Evolutionary conservation across 2,888 invertebrate species (phyloP).

Genomic region (Sussaba pulchella): DNA sequence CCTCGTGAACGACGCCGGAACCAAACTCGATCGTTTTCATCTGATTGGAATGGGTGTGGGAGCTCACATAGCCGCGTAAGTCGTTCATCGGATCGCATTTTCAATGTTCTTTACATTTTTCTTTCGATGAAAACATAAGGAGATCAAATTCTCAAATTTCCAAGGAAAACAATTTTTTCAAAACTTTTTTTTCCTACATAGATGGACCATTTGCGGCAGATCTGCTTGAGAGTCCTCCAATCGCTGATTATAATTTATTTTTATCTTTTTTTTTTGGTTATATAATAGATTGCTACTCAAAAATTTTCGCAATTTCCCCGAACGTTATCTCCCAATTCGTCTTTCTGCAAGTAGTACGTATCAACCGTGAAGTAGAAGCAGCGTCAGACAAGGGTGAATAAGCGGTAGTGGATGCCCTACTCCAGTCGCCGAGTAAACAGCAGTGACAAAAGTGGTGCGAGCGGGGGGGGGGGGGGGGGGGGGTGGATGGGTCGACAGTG

Average conservation of each 20-base stretch:
- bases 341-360: slow-evolving; percentile 40
- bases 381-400: slow-evolving; percentile 26
- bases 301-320: not conserved
- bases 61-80: slow-evolving; percentile 85
- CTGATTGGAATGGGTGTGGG: slow-evolving; percentile 86
- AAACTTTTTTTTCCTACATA: too few relatives aligned
- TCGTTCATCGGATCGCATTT: not conserved
- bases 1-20: slow-evolving; percentile 74
- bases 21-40: slow-evolving; percentile 81
- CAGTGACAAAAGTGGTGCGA: too few relatives aligned
- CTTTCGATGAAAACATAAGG: too few relatives aligned
- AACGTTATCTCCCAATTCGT: slow-evolving; percentile 44
- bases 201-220: too few relatives aligned
- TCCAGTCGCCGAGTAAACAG: slow-evolving; percentile 11
- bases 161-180: too few relatives aligned
- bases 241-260: not conserved
- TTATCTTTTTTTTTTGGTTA: not conserved
- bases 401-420: slow-evolving; percentile 52
- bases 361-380: slow-evolving; percentile 1
- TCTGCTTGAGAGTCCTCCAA: too few relatives aligned
- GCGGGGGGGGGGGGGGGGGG: too few relatives aligned
- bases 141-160: too few relatives aligned
- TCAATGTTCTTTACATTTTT: not conserved
- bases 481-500: too few relatives aligned
- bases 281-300: slow-evolving; percentile 1